Conservation (phyloP, 1,140 invertebrate species). For the Drosophila teissieri region DNA sequence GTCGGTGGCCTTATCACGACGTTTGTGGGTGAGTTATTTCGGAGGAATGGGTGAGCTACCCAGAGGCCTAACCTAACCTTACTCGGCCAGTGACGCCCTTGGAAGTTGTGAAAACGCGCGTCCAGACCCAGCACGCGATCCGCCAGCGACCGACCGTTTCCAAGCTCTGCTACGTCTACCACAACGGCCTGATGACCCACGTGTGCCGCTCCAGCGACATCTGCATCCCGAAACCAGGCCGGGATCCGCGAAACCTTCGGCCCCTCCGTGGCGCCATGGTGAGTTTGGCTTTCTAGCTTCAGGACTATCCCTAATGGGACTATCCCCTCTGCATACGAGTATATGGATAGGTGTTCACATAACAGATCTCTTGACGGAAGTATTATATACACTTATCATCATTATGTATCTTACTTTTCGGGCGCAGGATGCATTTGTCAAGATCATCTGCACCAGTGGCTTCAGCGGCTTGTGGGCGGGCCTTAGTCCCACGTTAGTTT, state of each 20-base stretch:
- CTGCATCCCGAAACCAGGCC: conserved; percentile 86
- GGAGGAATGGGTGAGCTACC: no score
- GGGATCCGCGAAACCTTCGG: conserved; percentile 86
- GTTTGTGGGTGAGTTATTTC: conserved; percentile 90
- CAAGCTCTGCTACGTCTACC: conserved; percentile 97
- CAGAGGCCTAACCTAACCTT: conserved; percentile 69
- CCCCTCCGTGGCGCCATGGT: conserved; percentile 96
- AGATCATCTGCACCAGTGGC: conserved; percentile 95
- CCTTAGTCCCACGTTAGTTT: conserved; percentile 96
- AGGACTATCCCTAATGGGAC: no score
- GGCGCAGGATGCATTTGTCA: conserved; percentile 95
- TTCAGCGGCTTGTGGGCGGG: conserved; percentile 97
- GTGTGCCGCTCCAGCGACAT: conserved; percentile 89
- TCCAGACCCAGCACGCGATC: conserved; percentile 93
- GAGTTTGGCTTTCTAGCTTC: conserved; percentile 72
- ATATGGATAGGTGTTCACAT: no score
- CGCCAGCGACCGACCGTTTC: conserved; percentile 95
- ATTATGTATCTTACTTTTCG: background rate
- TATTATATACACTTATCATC: background rate
- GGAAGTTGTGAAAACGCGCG: conserved; percentile 98
- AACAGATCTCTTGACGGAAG: no score
- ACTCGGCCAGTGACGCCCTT: conserved; percentile 94
- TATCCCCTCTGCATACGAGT: no score
- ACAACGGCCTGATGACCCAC: conserved; percentile 99
- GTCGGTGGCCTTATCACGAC: conserved; percentile 95